These are phyloP conservation scores for Salvator merianae DNA, from an alignment of 2,113 vertebrate genomes.

Conservation along the genomic window DNA sequence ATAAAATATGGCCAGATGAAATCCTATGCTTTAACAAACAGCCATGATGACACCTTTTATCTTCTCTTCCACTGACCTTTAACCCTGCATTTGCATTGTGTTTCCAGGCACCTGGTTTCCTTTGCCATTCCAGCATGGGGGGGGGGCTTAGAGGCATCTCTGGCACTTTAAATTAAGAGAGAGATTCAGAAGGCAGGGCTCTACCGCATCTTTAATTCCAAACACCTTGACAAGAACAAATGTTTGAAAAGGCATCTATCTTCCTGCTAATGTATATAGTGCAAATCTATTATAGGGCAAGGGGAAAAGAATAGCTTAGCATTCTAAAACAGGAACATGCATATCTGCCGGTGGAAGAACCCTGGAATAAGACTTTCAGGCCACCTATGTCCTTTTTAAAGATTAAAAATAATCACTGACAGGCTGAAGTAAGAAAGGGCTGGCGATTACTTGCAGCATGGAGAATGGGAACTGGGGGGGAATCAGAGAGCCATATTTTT, in stretches of 20 bases:
- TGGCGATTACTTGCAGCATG: constrained; percentile 39
- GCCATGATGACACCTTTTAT: background rate
- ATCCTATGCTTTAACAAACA: background rate
- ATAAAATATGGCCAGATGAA: background rate
- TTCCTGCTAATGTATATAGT: constrained; percentile 56
- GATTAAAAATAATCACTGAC: constrained; percentile 15
- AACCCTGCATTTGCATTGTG: background rate
- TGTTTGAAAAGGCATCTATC: constrained; percentile 71
- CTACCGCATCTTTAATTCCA: constrained; percentile 70
- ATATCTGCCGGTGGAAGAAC: constrained; percentile 43
- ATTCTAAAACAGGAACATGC: constrained; percentile 40
- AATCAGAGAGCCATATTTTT: constrained; percentile 60
- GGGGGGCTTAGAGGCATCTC: constrained; percentile 36
- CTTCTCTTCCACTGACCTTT: background rate
- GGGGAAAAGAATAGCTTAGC: constrained; percentile 35
- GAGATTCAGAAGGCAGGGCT: constrained; percentile 63
- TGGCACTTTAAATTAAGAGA: constrained; percentile 39
- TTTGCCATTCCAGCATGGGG: constrained; percentile 50
- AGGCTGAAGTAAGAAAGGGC: constrained; percentile 40
- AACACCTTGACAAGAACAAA: constrained; percentile 70
- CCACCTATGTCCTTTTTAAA: constrained; percentile 22
- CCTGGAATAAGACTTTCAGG: constrained; percentile 53
- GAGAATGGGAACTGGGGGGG: background rate
- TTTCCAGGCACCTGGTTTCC: constrained; percentile 45
- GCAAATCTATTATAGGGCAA: background rate